Conservation (phyloP, 2,888 invertebrate species). For the Yponomeuta malinellus region DNA sequence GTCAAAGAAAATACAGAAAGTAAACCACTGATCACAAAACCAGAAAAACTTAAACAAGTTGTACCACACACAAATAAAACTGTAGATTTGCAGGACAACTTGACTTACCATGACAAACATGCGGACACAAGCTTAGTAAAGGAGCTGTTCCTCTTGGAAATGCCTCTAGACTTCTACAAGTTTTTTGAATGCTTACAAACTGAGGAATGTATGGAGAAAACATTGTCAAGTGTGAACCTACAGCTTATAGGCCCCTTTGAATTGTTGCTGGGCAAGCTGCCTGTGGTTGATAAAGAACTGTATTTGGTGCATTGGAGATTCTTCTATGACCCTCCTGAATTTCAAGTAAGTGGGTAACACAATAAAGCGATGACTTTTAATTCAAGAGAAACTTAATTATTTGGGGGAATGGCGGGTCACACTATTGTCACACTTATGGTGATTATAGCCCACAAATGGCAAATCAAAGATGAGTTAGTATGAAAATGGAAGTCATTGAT, state of each 20-base stretch:
- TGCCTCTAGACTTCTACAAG: slow-evolving; percentile 93
- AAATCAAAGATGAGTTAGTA: background rate
- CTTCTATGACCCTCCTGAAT: slow-evolving; percentile 96
- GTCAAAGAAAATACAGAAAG: slow-evolving; percentile 19
- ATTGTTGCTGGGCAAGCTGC: slow-evolving; percentile 80
- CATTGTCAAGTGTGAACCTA: slow-evolving; percentile 80
- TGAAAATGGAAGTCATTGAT: too few species aligned
- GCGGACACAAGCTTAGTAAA: slow-evolving; percentile 77
- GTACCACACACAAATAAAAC: background rate
- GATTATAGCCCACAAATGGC: too few species aligned
- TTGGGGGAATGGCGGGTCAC: too few species aligned
- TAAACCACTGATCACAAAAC: background rate
- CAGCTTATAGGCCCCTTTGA: slow-evolving; percentile 92
- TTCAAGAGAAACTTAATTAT: too few species aligned
- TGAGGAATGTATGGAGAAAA: slow-evolving; percentile 71
- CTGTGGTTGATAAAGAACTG: slow-evolving; percentile 71
- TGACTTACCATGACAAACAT: slow-evolving; percentile 57
- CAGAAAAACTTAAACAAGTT: background rate
- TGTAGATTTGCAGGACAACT: slow-evolving; percentile 35
- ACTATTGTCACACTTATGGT: too few species aligned
- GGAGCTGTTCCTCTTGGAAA: slow-evolving; percentile 85
- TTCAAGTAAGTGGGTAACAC: slow-evolving; percentile 76
- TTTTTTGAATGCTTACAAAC: slow-evolving; percentile 86
- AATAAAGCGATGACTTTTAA: too few species aligned
- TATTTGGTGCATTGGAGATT: slow-evolving; percentile 92